Evolutionary conservation across 2,113 vertebrate species (phyloP), one percentile per base, ranked within the genome.

Genomic region (Acrocephalus arundinaceus): DNA sequence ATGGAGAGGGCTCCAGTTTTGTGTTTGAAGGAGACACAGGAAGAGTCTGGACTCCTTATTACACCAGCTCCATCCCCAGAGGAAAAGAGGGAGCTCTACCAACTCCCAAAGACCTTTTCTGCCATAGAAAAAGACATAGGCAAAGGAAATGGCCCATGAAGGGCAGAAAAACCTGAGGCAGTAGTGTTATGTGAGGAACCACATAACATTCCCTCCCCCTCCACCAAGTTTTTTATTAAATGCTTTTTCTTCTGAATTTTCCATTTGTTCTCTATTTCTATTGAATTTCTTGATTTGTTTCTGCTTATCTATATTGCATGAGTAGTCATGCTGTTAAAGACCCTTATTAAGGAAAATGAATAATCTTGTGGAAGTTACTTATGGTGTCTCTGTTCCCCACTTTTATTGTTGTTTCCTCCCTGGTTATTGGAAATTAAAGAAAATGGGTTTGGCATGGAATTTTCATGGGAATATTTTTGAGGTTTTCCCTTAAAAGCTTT

Each of bases 401-500:
- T 57, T 58, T 94, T 90, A 70, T 9, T 30, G 75, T 61, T 90
- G 58, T 76, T 93, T 97, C 77, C 72, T 90, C 58, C 37, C 27
- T 73, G 5, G 8, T 62, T 93, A 86, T 74, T 92, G 88, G 79
- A 93, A 94, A 92, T 71, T 90, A 84, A 93, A 91, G 74, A 51
- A 91, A 86, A 66, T 59, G 51, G 14, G 30, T 77, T 95, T 94
- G 83, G 57, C 3, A 0, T 43, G 77, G 80, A 92, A 90, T 90
- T 93, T 83, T 90, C 51, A 39, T 67, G 63, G 75, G 85, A 24
- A 13, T 74, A 70, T 90, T 81, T 85, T 31, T 48, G 20, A 80
- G n/a, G 9, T 86, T 94, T 94, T 81, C 51, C 30, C 68, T 87
- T 97, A 89, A 90, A 93, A 95, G 91, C 76, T 78, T 90, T 90